These are phyloP conservation scores for Anguilla megastoma DNA, from an alignment of 2,797 vertebrate species.

Conservation along the genomic window DNA sequence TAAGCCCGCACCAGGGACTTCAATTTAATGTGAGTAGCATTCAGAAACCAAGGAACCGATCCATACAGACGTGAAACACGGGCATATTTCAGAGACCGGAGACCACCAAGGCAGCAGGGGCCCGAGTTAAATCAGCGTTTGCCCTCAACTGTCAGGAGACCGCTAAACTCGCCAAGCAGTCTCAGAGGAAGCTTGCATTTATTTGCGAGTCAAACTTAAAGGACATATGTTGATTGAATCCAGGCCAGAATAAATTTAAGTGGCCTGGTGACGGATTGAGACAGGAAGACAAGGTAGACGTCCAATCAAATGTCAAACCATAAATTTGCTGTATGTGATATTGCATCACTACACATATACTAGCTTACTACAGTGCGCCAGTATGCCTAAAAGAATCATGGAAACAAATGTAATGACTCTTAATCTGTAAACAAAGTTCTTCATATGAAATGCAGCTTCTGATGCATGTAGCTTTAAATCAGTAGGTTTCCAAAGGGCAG, in stretches of 20 bases:
- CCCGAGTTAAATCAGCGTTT: neutral
- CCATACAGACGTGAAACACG: neutral
- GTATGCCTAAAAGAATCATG: neutral
- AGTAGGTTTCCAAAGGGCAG: neutral
- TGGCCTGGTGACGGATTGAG: neutral
- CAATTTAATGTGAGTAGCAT: neutral
- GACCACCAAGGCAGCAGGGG: neutral
- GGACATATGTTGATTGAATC: slow-evolving; percentile 2
- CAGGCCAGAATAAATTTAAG: neutral
- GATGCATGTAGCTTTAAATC: slow-evolving; percentile 11
- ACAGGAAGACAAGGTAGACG: neutral
- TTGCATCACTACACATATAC: neutral
- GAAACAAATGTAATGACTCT: neutral
- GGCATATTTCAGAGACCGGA: neutral
- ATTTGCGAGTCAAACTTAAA: neutral
- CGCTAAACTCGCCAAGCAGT: neutral
- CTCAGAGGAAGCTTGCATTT: neutral
- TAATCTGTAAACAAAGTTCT: neutral
- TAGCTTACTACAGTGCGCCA: neutral
- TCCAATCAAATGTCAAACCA: neutral
- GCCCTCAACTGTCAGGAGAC: neutral
- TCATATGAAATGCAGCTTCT: neutral
- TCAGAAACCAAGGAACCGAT: neutral
- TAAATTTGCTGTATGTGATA: neutral
- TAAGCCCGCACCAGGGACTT: neutral